Evolutionary conservation across 2,797 vertebrate species (phyloP), one percentile per base, ranked within the genome.

Genomic region (Squalus acanthias): DNA sequence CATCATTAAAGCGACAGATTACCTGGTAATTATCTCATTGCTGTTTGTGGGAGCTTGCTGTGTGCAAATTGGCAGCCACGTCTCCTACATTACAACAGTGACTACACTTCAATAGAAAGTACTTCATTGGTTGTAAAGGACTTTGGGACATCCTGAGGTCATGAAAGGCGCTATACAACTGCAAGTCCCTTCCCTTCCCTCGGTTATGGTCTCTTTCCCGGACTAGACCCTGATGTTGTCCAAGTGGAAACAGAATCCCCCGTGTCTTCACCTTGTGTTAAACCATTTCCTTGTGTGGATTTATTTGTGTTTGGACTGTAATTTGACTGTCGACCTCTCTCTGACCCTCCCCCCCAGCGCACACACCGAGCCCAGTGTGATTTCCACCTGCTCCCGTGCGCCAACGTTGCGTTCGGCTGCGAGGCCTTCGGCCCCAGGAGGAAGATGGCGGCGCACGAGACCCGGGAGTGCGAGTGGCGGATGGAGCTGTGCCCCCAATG

Each of bases 321-420:
- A 20, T 82, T 17, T 46, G 39, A 46, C 79, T 82, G 39, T 82
- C 12, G 3, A 5, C 53, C 87, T n/a, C 87, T 89, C 53, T 89
- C 6, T 15, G 2, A 13, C 53, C 53, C 53, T 24, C 9, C 24
- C 1, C 53, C 13, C 26, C 60, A 93, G 91, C 6, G 63, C 17
- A 93, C 63, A 9, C 91, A 93, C 91, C 33, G 91, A 0, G 33
- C 91, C 33, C 33, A 93, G 91, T 93, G 91, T 2, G 91, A 50
- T 24, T 93, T 93, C 91, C n/a, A 93, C 1, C n/a, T 93, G 33
- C 13, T 93, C 60, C 96, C 96, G 0, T 96, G 95, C 29, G n/a
- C 95, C 50, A 96, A 96, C n/a, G 74, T 82, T 1, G 20, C 70
- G 0, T 96, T 96, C 33, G 95, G 95, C 95, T 96, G 95, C 33